Base-by-base conservation (phyloP, 2,797 vertebrate species). In the Columba guinea region DNA sequence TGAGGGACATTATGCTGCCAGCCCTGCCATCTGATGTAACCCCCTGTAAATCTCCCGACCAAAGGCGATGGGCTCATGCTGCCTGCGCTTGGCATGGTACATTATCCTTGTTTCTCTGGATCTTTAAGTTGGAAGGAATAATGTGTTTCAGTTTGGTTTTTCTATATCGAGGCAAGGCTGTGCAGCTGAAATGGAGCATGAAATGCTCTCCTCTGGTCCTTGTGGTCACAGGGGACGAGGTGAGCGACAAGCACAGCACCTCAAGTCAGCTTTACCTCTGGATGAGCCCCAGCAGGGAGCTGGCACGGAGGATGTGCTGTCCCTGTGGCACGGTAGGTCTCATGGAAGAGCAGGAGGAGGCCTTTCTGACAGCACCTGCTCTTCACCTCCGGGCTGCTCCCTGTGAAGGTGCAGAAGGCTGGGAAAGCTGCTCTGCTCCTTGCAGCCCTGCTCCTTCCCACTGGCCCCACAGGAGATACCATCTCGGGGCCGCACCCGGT, bases 221-320 rank as follows among this genome's bases (percentile, higher is more conserved):
- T 52, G 22, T 34, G 48, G 37, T 75, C 27, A 22, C 60, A 27
- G 60, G 64, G 46, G 60, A 51, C 18, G n/a, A 67, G 73, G 21
- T 22, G 35, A 65, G 37, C 3, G 0, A 16, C 26, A 53, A 79
- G n/a, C 15, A 11, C 34, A 53, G 76, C n/a, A 67, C 35, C 32
- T 32, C 6, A 9, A 17, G 37, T 65, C 0, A 0, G 28, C 46
- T 84, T 79, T 82, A 35, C n/a, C 53, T 75, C 53, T 8, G 10
- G 73, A 17, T 78, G 18, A 56, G 58, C 21, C 58, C 67, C 2
- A 5, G 26, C 10, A 7, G 26, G 59, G 39, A 60, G 51, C 69
- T 73, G 84, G 51, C n/a, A 10, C 7, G 0, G 0, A 41, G 69
- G 14, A 52, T 17, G 1, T 0, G 2, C 69, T 6, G 14, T 24